Evolutionary conservation across 2,888 invertebrate species (phyloP), one percentile per base, ranked within the genome.

Genomic region (Cactoblastis cactorum): DNA sequence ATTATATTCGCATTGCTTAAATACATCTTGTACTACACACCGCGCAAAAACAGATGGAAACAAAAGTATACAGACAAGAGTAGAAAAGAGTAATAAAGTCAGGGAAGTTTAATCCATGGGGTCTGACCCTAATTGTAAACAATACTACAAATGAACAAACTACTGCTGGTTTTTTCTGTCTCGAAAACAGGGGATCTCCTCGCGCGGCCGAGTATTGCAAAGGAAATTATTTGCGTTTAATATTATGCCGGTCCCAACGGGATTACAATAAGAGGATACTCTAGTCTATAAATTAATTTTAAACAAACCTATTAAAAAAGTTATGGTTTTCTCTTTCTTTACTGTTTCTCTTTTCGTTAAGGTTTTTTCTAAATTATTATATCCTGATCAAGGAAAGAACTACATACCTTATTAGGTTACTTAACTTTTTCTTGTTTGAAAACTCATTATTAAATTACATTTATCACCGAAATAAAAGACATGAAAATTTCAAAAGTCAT

Each of bases 91-190:
- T 64, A 71, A 73, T 71, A 72, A 69, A 66, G 62, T 63, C 57
- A 58, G 63, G 57, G 58, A 61, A 62, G 64, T 63, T 65, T 63
- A 72, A 71, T 73, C 62, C 62, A 51, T 56, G 54, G 70, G 71
- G 68, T 52, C 61, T 62, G 63, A 71, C 77, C 77, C 77, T 76
- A 71, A 79, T 74, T 76, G 79, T 74, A 79, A 80, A 83, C 74
- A 80, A 71, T 68, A 63, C 68, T 66, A 64, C 70, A 77, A 78
- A 79, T 78, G 71, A 77, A 77, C 72, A 71, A 74, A 74, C 71
- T 74, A 71, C 69, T 59, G 54, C 48, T 53, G 65, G 60, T 57
- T 49, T 56, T 69, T 62, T 76, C 71, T 70, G 69, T 69, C 62
- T 53, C 61, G 18, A 22, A 49, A 49, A 49, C 41, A 49, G 33